phyloP scores from a whole-genome alignment of 2,888 invertebrate species.

The Gari tellinella region DNA sequence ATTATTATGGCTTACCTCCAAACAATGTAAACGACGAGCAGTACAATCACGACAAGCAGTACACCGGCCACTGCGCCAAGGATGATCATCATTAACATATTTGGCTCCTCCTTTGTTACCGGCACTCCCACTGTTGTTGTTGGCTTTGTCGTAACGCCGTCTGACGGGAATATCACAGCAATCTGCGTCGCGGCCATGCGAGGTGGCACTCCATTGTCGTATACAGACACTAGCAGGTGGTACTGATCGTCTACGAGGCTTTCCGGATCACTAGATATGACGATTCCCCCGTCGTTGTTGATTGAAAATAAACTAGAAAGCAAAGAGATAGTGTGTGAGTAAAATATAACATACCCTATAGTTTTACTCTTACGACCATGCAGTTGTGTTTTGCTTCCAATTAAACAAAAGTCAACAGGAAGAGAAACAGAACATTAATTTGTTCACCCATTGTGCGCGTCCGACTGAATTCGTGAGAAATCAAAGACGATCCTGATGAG shows the following conservation, averaged over 20 bases:
- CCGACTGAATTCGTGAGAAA: too few relatives aligned
- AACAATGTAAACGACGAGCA: slow-evolving; percentile 65
- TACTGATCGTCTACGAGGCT: slow-evolving; percentile 59
- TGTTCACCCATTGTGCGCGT: too few relatives aligned
- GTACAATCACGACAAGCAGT: slow-evolving; percentile 63
- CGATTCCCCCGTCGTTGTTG: slow-evolving; percentile 61
- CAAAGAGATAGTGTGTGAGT: too few relatives aligned
- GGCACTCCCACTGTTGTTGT: slow-evolving; percentile 8
- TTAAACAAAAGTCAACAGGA: too few relatives aligned
- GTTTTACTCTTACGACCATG: too few relatives aligned
- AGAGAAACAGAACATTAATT: too few relatives aligned
- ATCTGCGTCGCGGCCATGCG: slow-evolving; percentile 61
- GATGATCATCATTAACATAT: slow-evolving; percentile 54
- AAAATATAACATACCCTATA: too few relatives aligned
- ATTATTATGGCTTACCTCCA: slow-evolving; percentile 64
- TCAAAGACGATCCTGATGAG: too few relatives aligned
- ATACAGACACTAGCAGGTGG: slow-evolving; percentile 64
- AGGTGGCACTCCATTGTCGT: slow-evolving; percentile 67
- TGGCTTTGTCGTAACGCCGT: slow-evolving; percentile 20
- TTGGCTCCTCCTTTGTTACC: slow-evolving; percentile 12
- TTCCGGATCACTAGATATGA: slow-evolving; percentile 50
- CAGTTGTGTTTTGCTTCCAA: too few relatives aligned
- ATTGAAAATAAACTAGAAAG: slow-evolving; percentile 71
- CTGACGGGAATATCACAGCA: slow-evolving; percentile 67
- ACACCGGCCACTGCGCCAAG: slow-evolving; percentile 62